A percentile compares a stretch with the other conserved stretches of the same genome.
phyloP scores from a whole-genome alignment of 1,140 invertebrate species.

The Tetramorium simillimum region DNA sequence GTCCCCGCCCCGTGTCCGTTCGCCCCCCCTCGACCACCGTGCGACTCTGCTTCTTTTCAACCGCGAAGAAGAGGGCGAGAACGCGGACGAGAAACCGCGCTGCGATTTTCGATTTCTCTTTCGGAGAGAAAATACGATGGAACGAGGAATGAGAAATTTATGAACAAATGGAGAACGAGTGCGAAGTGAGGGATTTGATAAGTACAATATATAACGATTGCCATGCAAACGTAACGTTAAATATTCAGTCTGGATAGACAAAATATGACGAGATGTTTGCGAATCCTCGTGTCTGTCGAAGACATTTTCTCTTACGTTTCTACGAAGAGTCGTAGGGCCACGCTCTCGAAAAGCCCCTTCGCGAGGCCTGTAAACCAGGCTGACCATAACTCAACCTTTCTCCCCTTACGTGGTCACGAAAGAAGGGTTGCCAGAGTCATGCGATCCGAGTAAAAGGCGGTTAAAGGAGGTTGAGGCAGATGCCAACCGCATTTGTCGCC shows the following conservation, averaged over 20 bases:
- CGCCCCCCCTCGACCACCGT: background rate
- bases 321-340: background rate
- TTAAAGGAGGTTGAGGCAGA: slow-evolving; percentile 38
- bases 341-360: background rate
- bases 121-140: too few species aligned
- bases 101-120: background rate
- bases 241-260: background rate
- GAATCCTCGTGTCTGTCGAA: background rate
- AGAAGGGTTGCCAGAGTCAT: background rate
- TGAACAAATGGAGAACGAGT: background rate
- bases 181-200: background rate
- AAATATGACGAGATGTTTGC: background rate
- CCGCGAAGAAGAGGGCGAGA: too few species aligned
- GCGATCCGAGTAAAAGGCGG: slow-evolving; percentile 36
- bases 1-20: slow-evolving; percentile 46
- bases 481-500: slow-evolving; percentile 32
- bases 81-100: background rate
- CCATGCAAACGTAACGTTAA: background rate
- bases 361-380: slow-evolving; percentile 44
- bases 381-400: slow-evolving; percentile 49
- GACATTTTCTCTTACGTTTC: background rate
- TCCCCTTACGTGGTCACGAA: slow-evolving; percentile 16
- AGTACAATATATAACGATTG: background rate
- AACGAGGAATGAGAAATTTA: background rate
- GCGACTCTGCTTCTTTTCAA: background rate